Conservation (phyloP, 2,113 vertebrate species). For the Ophthalmolycus amberensis region DNA sequence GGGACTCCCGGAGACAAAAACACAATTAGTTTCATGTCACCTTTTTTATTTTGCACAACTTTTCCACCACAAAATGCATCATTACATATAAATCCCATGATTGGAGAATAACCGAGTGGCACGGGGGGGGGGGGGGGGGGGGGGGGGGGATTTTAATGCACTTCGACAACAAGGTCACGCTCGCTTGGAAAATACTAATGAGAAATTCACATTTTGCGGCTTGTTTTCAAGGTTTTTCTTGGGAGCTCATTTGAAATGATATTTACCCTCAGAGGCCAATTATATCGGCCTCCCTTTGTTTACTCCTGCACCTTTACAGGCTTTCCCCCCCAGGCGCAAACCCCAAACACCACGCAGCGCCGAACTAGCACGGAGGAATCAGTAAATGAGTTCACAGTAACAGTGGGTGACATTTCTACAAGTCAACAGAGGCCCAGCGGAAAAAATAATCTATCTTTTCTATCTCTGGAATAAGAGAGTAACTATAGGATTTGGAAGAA, state of each 20-base stretch:
- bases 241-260: slow-evolving; percentile 44
- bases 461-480: slow-evolving; percentile 2
- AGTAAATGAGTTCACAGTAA: slow-evolving; percentile 47
- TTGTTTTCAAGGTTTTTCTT: slow-evolving; percentile 38
- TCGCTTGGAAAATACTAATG: slow-evolving; percentile 42
- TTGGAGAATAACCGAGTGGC: background rate
- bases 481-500: slow-evolving; percentile 15
- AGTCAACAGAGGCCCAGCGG: slow-evolving; percentile 17
- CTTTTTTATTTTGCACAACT: background rate
- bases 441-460: slow-evolving; percentile 12
- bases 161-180: too few species aligned
- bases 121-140: too few species aligned
- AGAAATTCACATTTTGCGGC: background rate
- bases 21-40: background rate
- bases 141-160: too few species aligned
- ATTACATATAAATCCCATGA: background rate
- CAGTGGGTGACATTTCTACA: slow-evolving; percentile 52
- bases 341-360: slow-evolving; percentile 6
- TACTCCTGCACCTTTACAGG: slow-evolving; percentile 51
- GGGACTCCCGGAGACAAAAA: background rate
- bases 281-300: slow-evolving; percentile 64
- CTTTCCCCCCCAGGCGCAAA: slow-evolving; percentile 8
- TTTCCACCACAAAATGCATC: background rate
- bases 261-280: slow-evolving; percentile 62
- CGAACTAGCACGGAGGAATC: slow-evolving; percentile 33